Conservation (phyloP, 2,113 vertebrate genomes). For the Rhynchomys soricoides region DNA sequence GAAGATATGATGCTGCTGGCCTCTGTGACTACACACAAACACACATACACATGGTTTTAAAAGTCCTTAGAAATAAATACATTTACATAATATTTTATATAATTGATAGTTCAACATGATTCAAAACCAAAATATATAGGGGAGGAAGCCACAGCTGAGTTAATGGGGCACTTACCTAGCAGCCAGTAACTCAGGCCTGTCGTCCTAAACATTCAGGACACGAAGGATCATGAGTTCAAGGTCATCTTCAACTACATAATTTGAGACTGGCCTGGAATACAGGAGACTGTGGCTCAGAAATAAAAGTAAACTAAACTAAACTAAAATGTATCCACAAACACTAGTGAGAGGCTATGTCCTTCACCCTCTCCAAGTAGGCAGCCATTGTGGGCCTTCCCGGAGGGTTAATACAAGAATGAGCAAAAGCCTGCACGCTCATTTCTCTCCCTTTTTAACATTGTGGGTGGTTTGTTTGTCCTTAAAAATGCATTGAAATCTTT, state of each 20-base stretch:
- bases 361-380: background rate
- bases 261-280: background rate
- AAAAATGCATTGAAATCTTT: background rate
- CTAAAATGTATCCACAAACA: background rate
- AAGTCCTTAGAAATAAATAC: background rate
- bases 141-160: background rate
- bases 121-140: background rate
- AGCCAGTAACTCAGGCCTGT: background rate
- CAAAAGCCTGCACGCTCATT: background rate
- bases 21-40: background rate
- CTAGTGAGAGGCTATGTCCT: background rate
- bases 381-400: background rate
- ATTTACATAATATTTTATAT: background rate
- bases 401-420: background rate
- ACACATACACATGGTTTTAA: background rate
- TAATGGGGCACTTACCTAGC: background rate
- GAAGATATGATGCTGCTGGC: background rate
- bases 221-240: background rate
- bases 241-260: background rate
- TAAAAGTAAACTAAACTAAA: too few species aligned
- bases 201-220: background rate
- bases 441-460: background rate
- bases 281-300: background rate
- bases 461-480: background rate
- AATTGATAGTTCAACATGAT: conserved; percentile 17